Percentiles rank a stretch among this genome's conserved stretches.
These are phyloP conservation scores for Aurelia sp. DNA, from an alignment of 30 jellyfish, hydroid and myxozoan genomes.

Conservation along the genomic window DNA sequence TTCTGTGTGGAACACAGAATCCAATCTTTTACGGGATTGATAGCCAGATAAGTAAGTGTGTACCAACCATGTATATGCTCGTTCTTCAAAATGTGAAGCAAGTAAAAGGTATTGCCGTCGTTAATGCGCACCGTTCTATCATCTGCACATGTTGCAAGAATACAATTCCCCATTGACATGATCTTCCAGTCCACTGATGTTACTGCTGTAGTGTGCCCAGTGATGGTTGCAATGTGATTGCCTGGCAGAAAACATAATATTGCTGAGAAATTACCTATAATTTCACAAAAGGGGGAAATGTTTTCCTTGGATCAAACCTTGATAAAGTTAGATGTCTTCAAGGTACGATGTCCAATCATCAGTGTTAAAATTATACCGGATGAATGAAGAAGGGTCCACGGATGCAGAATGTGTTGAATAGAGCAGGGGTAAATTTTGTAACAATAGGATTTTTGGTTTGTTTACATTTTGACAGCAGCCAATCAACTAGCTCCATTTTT, in stretches of 20 bases:
- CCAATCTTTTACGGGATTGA: conserved; percentile 59
- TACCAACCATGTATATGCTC: conserved; percentile 90
- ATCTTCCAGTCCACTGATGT: conserved; percentile 92
- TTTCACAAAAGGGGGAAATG: too few species aligned
- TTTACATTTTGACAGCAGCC: too few species aligned
- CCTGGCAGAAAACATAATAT: conserved; percentile 24
- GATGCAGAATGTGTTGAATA: too few species aligned
- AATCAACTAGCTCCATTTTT: too few species aligned
- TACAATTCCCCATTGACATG: conserved; percentile 16
- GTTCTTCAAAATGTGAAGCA: conserved; percentile 49
- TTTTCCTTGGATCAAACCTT: too few species aligned
- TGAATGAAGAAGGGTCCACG: too few species aligned
- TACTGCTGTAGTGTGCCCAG: conserved; percentile 95
- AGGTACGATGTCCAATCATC: too few species aligned
- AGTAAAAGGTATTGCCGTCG: conserved; percentile 72
- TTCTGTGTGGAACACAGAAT: conserved; percentile 83
- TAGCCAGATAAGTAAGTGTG: conserved; percentile 79
- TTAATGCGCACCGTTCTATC: conserved; percentile 86
- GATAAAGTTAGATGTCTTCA: too few species aligned
- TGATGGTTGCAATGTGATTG: conserved; percentile 42
- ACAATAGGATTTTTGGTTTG: too few species aligned
- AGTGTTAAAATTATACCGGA: too few species aligned
- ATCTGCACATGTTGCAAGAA: conserved; percentile 95
- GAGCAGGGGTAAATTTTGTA: too few species aligned
- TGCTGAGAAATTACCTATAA: too few species aligned